Evolutionary conservation across 2,797 vertebrate species (phyloP).

Genomic region (Rhabdomys pumilio): DNA sequence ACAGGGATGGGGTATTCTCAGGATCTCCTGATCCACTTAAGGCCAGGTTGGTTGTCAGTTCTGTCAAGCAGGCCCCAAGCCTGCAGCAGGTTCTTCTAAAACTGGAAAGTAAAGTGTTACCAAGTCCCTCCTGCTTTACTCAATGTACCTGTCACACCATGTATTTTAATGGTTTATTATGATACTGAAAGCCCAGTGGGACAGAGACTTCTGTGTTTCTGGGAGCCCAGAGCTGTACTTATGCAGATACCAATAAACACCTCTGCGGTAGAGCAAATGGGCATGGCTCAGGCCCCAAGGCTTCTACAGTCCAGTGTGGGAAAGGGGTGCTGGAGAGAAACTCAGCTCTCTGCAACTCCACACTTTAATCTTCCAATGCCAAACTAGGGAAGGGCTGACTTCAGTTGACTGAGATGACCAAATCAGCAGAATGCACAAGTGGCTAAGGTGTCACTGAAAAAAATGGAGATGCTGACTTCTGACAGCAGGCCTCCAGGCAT

Average conservation of each 20-base stretch:
- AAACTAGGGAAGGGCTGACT: not conserved
- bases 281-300: not conserved
- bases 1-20: not conserved
- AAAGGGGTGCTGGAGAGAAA: not conserved
- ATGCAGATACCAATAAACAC: conserved; percentile 25
- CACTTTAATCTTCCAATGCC: not conserved
- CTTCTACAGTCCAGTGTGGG: not conserved
- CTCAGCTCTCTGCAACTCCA: not conserved
- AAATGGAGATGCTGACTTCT: not conserved
- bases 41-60: not conserved
- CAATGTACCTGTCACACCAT: not conserved
- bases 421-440: not conserved
- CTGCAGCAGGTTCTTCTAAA: not conserved
- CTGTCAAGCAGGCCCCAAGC: not conserved
- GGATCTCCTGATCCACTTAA: not conserved
- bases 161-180: conserved; percentile 39
- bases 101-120: not conserved
- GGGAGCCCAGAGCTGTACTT: not conserved
- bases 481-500: not conserved
- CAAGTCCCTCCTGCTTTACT: not conserved
- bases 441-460: not conserved
- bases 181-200: not conserved
- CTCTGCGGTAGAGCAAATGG: not conserved
- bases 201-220: not conserved
- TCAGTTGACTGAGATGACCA: not conserved